Percentiles rank a stretch among this genome's conserved stretches.
phyloP scores from a whole-genome alignment of 2,113 vertebrate genomes.

The Cavia aperea region DNA sequence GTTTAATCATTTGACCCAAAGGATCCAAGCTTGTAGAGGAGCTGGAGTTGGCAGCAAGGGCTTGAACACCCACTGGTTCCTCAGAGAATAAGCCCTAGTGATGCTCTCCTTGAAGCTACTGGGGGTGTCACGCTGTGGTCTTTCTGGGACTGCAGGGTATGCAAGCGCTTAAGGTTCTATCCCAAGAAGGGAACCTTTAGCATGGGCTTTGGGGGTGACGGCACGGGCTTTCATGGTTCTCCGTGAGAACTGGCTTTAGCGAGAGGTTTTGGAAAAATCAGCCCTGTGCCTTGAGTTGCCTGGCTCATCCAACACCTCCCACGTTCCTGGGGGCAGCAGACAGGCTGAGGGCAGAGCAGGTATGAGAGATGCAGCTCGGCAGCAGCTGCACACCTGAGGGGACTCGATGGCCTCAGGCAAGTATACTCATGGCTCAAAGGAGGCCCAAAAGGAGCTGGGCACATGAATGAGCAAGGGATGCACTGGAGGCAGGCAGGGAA shows the following conservation, averaged over 20 bases:
- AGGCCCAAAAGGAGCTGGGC: background rate
- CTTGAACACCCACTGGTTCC: background rate
- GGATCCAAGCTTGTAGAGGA: background rate
- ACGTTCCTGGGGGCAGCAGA: background rate
- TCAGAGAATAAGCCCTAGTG: background rate
- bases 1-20: background rate
- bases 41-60: background rate
- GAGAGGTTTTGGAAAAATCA: background rate
- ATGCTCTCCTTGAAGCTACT: rapidly evolving
- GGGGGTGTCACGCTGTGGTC: background rate
- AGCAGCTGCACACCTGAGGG: background rate
- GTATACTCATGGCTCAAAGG: background rate
- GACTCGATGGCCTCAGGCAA: background rate
- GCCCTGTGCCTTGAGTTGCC: rapidly evolving
- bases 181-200: background rate
- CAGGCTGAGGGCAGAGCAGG: background rate
- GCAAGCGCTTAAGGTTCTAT: background rate
- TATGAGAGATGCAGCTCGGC: background rate
- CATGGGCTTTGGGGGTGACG: background rate
- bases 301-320: background rate
- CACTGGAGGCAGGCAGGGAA: background rate
- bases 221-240: background rate
- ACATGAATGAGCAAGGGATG: rapidly evolving
- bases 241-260: background rate
- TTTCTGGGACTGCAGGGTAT: background rate